Evolutionary conservation across 2,797 vertebrate species (phyloP), one percentile per base, ranked within the genome.

Genomic region (Phoebastria nigripes): DNA sequence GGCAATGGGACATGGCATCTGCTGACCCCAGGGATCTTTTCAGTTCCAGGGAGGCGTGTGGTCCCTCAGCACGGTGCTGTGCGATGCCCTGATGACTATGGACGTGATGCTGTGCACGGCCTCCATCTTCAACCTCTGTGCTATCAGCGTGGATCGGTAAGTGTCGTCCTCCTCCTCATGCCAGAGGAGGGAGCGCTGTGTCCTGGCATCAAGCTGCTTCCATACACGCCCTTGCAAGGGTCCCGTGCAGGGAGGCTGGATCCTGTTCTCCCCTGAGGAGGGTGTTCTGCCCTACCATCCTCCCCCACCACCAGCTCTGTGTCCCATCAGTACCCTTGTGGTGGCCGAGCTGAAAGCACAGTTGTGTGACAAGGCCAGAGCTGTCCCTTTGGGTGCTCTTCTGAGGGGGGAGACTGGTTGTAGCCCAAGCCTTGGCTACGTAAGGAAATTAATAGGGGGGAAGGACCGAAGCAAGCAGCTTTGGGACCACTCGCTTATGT

Each of bases 111-210:
- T 99, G 79, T 99, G 99, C 97, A 99, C 99, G 0, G 99, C 99
- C 82, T 99, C 99, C 96, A 99, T 99, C 98, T 99, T 99, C 97
- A 99, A 99, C 98, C 98, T 99, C 93, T 99, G 99, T 18, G 99
- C 99, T 90, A 99, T 99, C 98, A 99, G 99, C 31, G 96, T 99
- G 59, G 99, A 99, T 98, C 99, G 99, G 99, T 99, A 79, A 97
- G 97, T 71, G 35, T 63, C 61, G 55, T 33, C 55, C 58, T 59
- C 26, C 33, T 77, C 39, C 42, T 58, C 44, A 3, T 3, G 37
- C 49, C 28, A 15, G 47, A 25, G 62, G n/a, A 69, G 28, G 13
- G 19, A 55, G 16, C 2, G 3, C 51, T 12, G 28, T 28, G 65
- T 56, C 31, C 35, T 11, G 14, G 13, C 15, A 7, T n/a, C 54